phyloP scores from a whole-genome alignment of 2,113 vertebrate genomes.

The Leucosticte australis region DNA sequence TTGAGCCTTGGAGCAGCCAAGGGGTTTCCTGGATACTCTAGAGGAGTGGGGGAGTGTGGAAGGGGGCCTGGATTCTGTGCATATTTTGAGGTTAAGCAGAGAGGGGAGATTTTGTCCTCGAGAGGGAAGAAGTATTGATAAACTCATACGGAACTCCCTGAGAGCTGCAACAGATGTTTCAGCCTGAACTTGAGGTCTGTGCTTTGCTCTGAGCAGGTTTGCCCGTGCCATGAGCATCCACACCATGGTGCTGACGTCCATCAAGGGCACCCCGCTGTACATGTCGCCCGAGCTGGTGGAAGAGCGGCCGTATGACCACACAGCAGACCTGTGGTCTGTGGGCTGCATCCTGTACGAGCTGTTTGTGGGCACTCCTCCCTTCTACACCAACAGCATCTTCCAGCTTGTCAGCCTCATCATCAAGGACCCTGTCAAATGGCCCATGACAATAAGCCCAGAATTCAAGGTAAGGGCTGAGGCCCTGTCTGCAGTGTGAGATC shows the following conservation, averaged over 20 bases:
- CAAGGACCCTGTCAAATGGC: slow-evolving; percentile 89
- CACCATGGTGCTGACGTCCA: slow-evolving; percentile 93
- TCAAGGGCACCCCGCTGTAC: slow-evolving; percentile 96
- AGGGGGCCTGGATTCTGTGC: neutral
- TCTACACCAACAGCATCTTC: slow-evolving; percentile 95
- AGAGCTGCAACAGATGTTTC: neutral
- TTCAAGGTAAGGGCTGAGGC: slow-evolving; percentile 78
- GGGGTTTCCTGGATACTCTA: neutral
- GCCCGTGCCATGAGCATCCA: slow-evolving; percentile 94
- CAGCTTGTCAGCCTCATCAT: slow-evolving; percentile 91
- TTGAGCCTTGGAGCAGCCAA: slow-evolving; percentile 77
- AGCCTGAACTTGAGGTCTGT: neutral
- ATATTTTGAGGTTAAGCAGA: neutral
- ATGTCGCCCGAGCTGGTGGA: slow-evolving; percentile 96
- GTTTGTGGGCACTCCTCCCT: slow-evolving; percentile 90
- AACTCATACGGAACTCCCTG: neutral
- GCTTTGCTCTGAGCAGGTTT: slow-evolving; percentile 77
- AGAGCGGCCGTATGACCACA: slow-evolving; percentile 93
- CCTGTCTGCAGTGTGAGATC: neutral
- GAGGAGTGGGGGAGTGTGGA: neutral
- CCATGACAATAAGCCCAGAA: slow-evolving; percentile 78
- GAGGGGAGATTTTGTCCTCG: neutral
- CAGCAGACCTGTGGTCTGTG: slow-evolving; percentile 92
- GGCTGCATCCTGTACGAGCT: slow-evolving; percentile 97
- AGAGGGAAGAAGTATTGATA: neutral